Base-by-base conservation (phyloP, 2,797 vertebrate genomes). In the Clarias laeviceps region DNA sequence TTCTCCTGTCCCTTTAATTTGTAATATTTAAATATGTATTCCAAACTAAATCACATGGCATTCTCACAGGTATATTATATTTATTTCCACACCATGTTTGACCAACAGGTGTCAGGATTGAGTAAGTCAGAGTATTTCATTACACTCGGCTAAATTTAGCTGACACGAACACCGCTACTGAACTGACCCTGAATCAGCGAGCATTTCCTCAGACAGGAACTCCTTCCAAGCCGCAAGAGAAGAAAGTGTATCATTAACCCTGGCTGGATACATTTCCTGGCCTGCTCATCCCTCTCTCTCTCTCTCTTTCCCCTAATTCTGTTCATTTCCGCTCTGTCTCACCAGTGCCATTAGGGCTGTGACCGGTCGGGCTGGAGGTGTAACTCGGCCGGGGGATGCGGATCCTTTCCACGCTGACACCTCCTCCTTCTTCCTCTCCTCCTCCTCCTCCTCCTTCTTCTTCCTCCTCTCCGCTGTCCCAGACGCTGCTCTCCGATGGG, bases 401-500 rank as follows among this genome's bases (percentile, higher is more conserved):
- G 82, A 97, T 93, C 5, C 91, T 88, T 70, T 94, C 94, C 86
- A 93, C 91, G 91, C 94, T 93, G 87, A 93, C 92, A 0, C 89
- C 89, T 86, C 93, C 91, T 29, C 95, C 94, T 6, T 91, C 94
- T 79, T 90, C 22, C 89, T 88, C 89, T 85, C 94, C 50, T 90
- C 92, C 82, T 93, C 4, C 91, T 88, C 83, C 17, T 90, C 92
- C 7, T 90, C 92, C 84, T 4, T 94, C 95, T 0, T 95, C 95
- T 1, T 96, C 96, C 4, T 95, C 96, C 0, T 95, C 96, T 0
- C 92, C 95, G 17, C 96, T 96, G 90, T 96, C 97, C 90, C 92
- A 96, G 86, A 93, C 88, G 0, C 96, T 97, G 94, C 90, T 96
- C 93, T 99, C 98, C 0, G 98, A 97, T 0, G 98, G 98, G 87